Conservation (phyloP, 2,797 vertebrate genomes). For the Phaenicophaeus curvirostris region DNA sequence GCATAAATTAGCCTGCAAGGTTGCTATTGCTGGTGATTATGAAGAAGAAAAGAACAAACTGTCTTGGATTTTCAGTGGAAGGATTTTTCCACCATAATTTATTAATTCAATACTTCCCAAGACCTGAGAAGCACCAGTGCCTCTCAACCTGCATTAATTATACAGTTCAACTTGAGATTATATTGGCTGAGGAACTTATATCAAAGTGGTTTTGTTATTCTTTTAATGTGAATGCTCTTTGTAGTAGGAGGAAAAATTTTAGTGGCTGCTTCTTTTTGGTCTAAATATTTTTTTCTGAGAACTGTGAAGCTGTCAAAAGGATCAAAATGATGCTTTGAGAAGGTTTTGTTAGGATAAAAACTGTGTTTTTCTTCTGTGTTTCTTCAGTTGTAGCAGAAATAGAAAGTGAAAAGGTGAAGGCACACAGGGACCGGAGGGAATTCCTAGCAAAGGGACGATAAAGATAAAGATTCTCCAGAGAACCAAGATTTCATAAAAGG, state of each 20-base stretch:
- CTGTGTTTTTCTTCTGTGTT: background rate
- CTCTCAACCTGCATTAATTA: background rate
- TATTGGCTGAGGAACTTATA: background rate
- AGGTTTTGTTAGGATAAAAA: background rate
- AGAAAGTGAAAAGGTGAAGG: conserved; percentile 8
- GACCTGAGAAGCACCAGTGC: background rate
- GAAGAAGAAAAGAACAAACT: background rate
- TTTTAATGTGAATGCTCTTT: background rate
- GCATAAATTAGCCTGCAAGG: background rate
- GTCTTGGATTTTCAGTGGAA: background rate
- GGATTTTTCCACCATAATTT: background rate
- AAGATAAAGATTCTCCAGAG: background rate
- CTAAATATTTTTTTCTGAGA: background rate
- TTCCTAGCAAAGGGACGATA: background rate
- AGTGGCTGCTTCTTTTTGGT: background rate
- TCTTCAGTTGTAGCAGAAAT: background rate
- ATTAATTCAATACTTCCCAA: background rate
- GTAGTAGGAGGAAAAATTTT: background rate
- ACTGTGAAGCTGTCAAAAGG: background rate
- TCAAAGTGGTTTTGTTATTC: background rate
- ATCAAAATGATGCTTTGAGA: background rate
- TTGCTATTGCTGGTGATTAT: background rate
- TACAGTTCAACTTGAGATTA: background rate
- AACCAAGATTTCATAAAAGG: background rate
- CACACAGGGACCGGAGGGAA: background rate